phyloP scores from a whole-genome alignment of 2,797 vertebrate genomes.

The Anisognathus igniventris region DNA sequence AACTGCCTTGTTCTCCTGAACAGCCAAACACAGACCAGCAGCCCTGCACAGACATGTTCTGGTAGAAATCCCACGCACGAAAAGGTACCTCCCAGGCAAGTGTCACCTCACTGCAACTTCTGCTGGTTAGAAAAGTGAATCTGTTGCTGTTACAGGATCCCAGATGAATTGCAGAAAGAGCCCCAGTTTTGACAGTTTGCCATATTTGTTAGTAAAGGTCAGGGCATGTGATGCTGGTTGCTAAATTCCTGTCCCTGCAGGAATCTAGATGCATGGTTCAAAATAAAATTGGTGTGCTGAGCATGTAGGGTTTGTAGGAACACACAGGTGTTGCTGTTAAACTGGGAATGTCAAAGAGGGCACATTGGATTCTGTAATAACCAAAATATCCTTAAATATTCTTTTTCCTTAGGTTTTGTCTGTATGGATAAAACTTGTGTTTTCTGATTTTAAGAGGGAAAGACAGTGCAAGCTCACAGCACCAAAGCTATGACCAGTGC shows the following conservation, averaged over 20 bases:
- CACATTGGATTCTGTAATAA: not conserved
- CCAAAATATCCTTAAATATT: not conserved
- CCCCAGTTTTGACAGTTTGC: not conserved
- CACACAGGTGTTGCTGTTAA: not conserved
- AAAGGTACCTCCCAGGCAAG: not conserved
- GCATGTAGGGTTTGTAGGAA: not conserved
- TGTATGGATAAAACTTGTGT: not conserved
- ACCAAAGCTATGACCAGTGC: not conserved
- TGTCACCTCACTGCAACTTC: not conserved
- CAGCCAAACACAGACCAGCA: not conserved
- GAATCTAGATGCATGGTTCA: not conserved
- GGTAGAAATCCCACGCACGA: not conserved
- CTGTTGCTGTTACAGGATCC: not conserved
- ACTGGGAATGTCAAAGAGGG: not conserved
- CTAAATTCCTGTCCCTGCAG: not conserved
- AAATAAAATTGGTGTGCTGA: not conserved
- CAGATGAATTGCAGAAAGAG: not conserved
- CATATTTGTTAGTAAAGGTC: not conserved
- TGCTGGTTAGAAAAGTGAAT: not conserved
- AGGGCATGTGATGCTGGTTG: not conserved
- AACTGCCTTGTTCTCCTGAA: not conserved
- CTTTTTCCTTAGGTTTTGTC: not conserved
- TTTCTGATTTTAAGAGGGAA: not conserved
- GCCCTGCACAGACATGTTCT: rapidly evolving
- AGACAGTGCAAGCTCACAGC: not conserved